phyloP scores from a whole-genome alignment of 1,140 invertebrate genomes.

The Asbolus verrucosus region DNA sequence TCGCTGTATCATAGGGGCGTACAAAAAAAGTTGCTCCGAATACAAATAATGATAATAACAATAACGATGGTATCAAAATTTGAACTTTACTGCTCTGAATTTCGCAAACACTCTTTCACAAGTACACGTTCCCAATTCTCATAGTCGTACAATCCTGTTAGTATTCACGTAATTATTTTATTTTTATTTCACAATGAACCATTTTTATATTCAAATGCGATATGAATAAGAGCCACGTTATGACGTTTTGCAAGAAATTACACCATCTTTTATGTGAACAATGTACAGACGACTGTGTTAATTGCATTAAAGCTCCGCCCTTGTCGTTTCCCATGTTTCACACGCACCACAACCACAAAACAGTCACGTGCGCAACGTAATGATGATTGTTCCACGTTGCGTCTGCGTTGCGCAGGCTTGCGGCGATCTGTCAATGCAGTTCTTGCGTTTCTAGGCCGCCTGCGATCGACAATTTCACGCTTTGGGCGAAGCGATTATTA shows the following conservation, averaged over 20 bases:
- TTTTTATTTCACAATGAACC: background rate
- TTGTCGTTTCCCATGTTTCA: background rate
- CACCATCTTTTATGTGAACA: background rate
- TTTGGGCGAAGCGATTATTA: no score
- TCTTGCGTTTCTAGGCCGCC: no score
- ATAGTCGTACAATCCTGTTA: background rate
- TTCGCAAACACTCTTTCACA: background rate
- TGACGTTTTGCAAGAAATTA: slow-evolving; percentile 2
- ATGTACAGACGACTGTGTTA: background rate
- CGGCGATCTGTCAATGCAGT: no score
- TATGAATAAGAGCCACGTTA: background rate
- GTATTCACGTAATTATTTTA: background rate
- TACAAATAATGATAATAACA: no score
- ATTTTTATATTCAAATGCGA: background rate
- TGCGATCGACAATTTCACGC: no score
- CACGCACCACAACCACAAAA: background rate
- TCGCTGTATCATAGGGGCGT: no score
- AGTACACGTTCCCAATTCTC: slow-evolving; percentile 8
- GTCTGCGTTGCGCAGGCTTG: no score
- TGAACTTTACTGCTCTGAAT: no score
- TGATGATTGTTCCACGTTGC: background rate
- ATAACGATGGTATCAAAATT: no score
- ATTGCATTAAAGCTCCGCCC: background rate
- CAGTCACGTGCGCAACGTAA: background rate
- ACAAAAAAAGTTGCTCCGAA: no score